Conservation (phyloP, 2,797 vertebrate species). For the Acropternis orthonyx region DNA sequence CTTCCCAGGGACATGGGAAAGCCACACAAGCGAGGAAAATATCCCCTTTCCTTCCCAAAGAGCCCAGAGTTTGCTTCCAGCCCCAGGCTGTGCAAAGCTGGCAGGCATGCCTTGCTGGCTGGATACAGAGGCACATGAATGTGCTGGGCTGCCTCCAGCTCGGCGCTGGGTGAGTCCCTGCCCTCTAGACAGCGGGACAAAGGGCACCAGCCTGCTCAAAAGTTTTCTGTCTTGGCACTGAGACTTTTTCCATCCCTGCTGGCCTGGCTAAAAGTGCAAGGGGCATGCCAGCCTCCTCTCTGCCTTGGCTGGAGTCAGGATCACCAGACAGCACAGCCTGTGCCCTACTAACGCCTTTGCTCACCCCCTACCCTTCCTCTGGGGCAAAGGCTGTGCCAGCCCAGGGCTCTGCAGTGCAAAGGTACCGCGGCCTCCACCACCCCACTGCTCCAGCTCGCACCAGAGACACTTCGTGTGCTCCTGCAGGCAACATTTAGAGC, state of each 20-base stretch:
- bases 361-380: neutral
- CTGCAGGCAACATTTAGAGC: neutral
- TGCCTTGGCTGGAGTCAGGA: neutral
- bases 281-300: neutral
- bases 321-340: neutral
- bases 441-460: neutral
- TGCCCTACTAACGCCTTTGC: neutral
- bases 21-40: neutral
- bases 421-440: neutral
- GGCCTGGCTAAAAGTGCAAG: neutral
- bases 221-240: neutral
- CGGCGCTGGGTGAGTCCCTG: neutral
- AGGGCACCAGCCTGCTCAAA: neutral
- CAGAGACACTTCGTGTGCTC: neutral
- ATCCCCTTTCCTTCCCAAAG: neutral
- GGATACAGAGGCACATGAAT: neutral
- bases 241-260: neutral
- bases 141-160: neutral
- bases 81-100: neutral
- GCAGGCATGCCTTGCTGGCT: neutral
- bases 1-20: neutral
- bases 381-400: constrained; percentile 22
- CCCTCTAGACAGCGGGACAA: neutral
- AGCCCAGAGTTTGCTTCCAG: neutral
- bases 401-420: neutral